These are phyloP conservation scores for Mamestra brassicae DNA, from an alignment of 2,888 invertebrate genomes.

Conservation along the genomic window DNA sequence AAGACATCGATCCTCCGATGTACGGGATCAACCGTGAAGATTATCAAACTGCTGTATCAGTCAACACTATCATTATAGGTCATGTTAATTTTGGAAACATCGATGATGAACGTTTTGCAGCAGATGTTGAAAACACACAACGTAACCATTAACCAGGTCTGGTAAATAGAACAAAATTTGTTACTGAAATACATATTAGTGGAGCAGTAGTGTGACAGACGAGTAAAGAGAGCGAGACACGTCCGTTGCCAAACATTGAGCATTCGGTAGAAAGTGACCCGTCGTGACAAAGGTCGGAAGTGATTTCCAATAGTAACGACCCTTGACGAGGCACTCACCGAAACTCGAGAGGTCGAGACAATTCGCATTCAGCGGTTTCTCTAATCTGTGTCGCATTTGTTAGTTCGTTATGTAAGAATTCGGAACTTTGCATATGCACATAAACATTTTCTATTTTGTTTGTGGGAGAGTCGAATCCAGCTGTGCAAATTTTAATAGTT, in stretches of 20 bases:
- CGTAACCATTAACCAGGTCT: conserved; percentile 41
- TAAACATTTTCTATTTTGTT: conserved; percentile 22
- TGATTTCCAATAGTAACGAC: conserved; percentile 85
- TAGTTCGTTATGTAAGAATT: conserved; percentile 45
- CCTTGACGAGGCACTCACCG: conserved; percentile 79
- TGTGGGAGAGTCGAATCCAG: conserved; percentile 6
- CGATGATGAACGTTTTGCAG: conserved; percentile 38
- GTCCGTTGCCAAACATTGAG: conserved; percentile 72
- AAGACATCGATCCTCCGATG: conserved; percentile 16
- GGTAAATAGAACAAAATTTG: conserved; percentile 56
- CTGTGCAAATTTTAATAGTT: conserved; percentile 27
- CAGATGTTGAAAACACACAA: conserved; percentile 48
- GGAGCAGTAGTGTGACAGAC: conserved; percentile 60
- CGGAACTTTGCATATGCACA: conserved; percentile 22
- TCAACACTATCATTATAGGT: conserved; percentile 35
- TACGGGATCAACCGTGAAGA: conserved; percentile 16
- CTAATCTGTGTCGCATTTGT: conserved; percentile 65
- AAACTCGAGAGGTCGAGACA: conserved; percentile 67
- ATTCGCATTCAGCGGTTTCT: conserved; percentile 68
- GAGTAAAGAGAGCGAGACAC: conserved; percentile 80
- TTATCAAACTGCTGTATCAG: conserved; percentile 27
- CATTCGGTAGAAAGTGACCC: conserved; percentile 83
- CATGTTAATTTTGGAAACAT: conserved; percentile 41
- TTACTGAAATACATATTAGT: conserved; percentile 59
- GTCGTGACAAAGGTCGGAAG: conserved; percentile 89